These are phyloP conservation scores for Botia kubotai DNA, from an alignment of 2,797 vertebrate species.

Conservation along the genomic window DNA sequence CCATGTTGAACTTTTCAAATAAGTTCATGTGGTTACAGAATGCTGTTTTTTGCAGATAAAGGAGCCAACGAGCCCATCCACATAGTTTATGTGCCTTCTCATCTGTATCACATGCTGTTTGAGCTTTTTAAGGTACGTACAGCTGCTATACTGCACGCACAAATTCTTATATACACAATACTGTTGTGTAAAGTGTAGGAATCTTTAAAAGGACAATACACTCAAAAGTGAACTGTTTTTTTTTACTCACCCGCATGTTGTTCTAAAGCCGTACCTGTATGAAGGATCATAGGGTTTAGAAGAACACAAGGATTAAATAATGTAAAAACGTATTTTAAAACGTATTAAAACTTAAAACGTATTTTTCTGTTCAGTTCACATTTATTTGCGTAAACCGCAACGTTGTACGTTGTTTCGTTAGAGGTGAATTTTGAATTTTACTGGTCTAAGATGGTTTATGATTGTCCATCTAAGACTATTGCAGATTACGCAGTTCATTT, in stretches of 20 bases:
- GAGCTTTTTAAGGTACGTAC: constrained; percentile 94
- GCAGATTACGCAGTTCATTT: too few relatives aligned
- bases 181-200: neutral
- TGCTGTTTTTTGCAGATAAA: constrained; percentile 80
- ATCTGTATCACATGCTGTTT: constrained; percentile 98
- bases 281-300: neutral
- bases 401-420: too few relatives aligned
- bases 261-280: neutral
- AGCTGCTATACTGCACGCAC: neutral
- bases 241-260: neutral
- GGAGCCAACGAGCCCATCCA: constrained; percentile 80
- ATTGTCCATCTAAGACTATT: too few relatives aligned
- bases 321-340: too few relatives aligned
- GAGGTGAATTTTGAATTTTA: too few relatives aligned
- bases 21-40: neutral
- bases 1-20: neutral
- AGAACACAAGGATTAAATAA: neutral
- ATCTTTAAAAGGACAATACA: neutral
- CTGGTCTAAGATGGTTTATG: too few relatives aligned
- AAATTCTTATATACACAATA: neutral
- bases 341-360: too few relatives aligned
- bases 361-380: too few relatives aligned
- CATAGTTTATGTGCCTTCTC: constrained; percentile 96
- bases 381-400: too few relatives aligned
- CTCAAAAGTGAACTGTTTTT: neutral